phyloP scores from a whole-genome alignment of 2,888 invertebrate species.

The Drosophila melanosoma region DNA sequence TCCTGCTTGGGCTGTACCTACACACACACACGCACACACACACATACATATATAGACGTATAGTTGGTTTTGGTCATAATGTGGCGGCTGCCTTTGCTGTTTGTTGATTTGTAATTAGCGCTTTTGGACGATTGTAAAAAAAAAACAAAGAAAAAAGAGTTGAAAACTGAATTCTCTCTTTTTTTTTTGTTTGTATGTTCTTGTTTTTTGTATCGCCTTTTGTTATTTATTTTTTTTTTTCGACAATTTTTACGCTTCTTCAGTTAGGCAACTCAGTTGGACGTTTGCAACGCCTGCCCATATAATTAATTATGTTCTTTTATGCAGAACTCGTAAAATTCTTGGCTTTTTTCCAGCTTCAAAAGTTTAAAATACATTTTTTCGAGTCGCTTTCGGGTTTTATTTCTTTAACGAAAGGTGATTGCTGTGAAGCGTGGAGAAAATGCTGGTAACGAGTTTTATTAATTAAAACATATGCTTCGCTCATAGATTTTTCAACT shows the following conservation, averaged over 20 bases:
- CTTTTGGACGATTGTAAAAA: constrained; percentile 17
- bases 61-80: constrained; percentile 21
- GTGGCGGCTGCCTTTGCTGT: constrained; percentile 37
- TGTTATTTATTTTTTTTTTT: constrained; percentile 10
- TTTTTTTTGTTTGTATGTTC: constrained; percentile 10
- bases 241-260: constrained; percentile 54
- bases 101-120: constrained; percentile 71
- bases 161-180: constrained; percentile 40
- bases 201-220: constrained; percentile 8
- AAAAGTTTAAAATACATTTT: constrained; percentile 8
- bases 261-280: constrained; percentile 47
- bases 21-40: neutral
- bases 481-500: neutral
- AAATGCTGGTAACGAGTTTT: constrained; percentile 61
- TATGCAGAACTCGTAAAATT: constrained; percentile 19
- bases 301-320: constrained; percentile 69
- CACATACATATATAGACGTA: neutral
- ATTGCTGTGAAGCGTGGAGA: constrained; percentile 55
- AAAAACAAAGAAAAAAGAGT: neutral
- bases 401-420: constrained; percentile 47
- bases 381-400: constrained; percentile 15
- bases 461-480: constrained; percentile 65
- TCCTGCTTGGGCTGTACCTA: neutral
- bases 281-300: constrained; percentile 56
- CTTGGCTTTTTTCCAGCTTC: constrained; percentile 27